Evolutionary conservation across 2,888 invertebrate species (phyloP).

Genomic region (Phyllotreta cruciferae): DNA sequence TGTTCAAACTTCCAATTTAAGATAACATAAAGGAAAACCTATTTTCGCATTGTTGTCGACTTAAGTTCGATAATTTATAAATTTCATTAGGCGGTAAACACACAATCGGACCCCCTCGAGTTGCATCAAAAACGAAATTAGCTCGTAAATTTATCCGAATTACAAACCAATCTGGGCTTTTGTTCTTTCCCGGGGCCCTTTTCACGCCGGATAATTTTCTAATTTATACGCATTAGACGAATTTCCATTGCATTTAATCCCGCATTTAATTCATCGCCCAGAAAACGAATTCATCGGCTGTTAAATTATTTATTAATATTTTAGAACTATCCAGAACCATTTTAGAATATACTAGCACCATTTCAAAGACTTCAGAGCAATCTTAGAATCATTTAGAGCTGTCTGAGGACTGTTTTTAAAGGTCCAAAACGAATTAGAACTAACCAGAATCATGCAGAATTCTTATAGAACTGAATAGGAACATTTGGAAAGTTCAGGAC

Average conservation of each 20-base stretch:
- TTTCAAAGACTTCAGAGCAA: no score
- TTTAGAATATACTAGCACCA: no score
- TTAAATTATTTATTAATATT: no score
- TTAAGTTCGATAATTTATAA: conserved; percentile 33
- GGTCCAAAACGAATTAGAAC: no score
- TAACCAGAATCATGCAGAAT: no score
- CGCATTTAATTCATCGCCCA: conserved; percentile 6
- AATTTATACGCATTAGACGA: conserved; percentile 39
- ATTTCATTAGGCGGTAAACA: conserved; percentile 35
- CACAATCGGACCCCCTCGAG: conserved; percentile 28
- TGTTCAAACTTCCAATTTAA: conserved; percentile 28
- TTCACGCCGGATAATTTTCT: conserved; percentile 37
- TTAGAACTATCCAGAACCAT: no score
- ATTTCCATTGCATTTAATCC: conserved; percentile 35
- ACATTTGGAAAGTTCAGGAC: no score
- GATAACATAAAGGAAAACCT: conserved; percentile 31
- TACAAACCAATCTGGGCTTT: conserved; percentile 36
- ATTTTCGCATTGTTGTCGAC: conserved; percentile 31
- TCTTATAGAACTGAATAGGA: no score
- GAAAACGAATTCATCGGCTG: background rate
- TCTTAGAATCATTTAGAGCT: no score
- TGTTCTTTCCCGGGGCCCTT: conserved; percentile 32
- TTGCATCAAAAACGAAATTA: conserved; percentile 36
- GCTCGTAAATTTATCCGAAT: conserved; percentile 34
- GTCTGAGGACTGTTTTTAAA: no score